Conservation (phyloP, 2,888 invertebrate species). For the Leptinotarsa juncta region DNA sequence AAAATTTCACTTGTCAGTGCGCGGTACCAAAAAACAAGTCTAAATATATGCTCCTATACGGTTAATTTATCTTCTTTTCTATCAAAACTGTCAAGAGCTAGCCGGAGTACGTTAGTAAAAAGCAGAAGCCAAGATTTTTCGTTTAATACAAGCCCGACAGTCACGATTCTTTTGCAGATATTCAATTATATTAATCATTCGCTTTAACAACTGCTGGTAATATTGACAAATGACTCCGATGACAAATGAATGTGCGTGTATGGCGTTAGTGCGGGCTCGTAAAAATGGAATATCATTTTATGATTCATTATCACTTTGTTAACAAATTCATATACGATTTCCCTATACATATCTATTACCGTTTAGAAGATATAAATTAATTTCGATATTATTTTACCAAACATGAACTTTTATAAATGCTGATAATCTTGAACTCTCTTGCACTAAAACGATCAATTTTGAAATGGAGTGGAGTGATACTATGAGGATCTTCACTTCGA, state of each 20-base stretch:
- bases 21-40: constrained; percentile 24
- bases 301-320: too few species aligned
- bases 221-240: constrained; percentile 26
- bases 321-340: too few species aligned
- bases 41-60: constrained; percentile 26
- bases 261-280: constrained; percentile 7
- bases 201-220: constrained; percentile 27
- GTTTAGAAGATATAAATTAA: too few species aligned
- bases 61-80: constrained; percentile 33
- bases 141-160: constrained; percentile 24
- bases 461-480: too few species aligned
- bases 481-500: too few species aligned
- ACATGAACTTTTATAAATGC: too few species aligned
- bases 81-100: constrained; percentile 27
- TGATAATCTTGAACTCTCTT: too few species aligned
- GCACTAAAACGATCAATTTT: too few species aligned
- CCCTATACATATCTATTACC: too few species aligned
- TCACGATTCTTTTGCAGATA: constrained; percentile 27
- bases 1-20: constrained; percentile 28
- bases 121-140: constrained; percentile 26
- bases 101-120: constrained; percentile 16
- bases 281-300: neutral
- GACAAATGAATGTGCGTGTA: constrained; percentile 24
- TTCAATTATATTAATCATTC: constrained; percentile 28
- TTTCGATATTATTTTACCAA: too few species aligned